These are phyloP conservation scores for Agrochola litura DNA, from an alignment of 2,888 invertebrate genomes.

Conservation along the genomic window DNA sequence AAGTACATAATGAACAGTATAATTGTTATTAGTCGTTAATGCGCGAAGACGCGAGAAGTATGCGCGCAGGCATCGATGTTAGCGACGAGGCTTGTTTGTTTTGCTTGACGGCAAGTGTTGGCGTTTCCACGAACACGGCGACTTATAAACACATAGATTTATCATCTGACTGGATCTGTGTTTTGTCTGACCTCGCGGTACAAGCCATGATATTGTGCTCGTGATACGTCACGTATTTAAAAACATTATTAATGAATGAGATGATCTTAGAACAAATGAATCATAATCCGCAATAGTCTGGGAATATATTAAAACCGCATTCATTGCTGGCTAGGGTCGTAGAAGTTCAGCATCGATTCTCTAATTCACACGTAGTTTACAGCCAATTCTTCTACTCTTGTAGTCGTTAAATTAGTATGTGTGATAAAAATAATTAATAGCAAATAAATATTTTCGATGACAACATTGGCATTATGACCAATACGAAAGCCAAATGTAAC, in stretches of 20 bases:
- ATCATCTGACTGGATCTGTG: conserved; percentile 56
- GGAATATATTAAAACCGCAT: conserved; percentile 24
- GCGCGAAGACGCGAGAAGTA: conserved; percentile 56
- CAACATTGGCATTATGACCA: conserved; percentile 26
- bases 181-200: conserved; percentile 51
- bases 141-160: conserved; percentile 64
- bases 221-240: conserved; percentile 36
- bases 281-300: conserved; percentile 13
- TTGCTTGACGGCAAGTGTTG: conserved; percentile 63
- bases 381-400: not conserved
- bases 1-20: conserved; percentile 65
- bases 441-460: conserved; percentile 9
- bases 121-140: conserved; percentile 60
- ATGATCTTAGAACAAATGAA: conserved; percentile 25
- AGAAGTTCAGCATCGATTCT: not conserved
- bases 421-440: not conserved
- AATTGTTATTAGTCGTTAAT: conserved; percentile 69
- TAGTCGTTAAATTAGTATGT: not conserved
- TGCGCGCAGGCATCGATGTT: conserved; percentile 36
- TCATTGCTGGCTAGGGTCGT: not conserved
- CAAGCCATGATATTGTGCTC: conserved; percentile 31
- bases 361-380: not conserved
- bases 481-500: conserved; percentile 47
- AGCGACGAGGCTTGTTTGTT: conserved; percentile 58
- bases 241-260: conserved; percentile 40